Conservation (phyloP, 2,888 invertebrate species). For the Drepana falcataria region DNA sequence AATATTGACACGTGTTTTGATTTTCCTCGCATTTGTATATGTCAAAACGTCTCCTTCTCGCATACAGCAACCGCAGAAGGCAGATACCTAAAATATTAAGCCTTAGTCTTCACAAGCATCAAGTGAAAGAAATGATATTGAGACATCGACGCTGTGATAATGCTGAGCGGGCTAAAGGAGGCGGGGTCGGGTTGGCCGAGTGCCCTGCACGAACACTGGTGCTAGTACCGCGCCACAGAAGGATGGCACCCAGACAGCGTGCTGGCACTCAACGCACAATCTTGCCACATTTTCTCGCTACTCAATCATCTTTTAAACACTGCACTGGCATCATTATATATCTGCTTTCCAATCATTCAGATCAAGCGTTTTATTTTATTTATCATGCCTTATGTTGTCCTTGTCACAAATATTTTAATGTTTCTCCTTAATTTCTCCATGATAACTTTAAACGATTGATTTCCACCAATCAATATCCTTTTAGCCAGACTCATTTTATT, state of each 20-base stretch:
- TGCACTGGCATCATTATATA: too few relatives aligned
- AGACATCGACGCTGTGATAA: constrained; percentile 67
- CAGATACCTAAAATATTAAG: constrained; percentile 76
- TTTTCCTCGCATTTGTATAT: constrained; percentile 68
- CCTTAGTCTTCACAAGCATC: constrained; percentile 79
- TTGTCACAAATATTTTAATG: too few relatives aligned
- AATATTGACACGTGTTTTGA: constrained; percentile 70
- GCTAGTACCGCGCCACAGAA: constrained; percentile 48
- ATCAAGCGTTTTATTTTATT: too few relatives aligned
- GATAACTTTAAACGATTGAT: not conserved
- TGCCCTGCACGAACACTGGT: constrained; percentile 54
- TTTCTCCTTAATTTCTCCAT: not conserved
- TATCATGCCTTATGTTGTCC: too few relatives aligned
- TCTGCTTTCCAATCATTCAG: too few relatives aligned
- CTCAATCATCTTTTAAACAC: too few relatives aligned
- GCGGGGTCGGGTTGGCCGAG: constrained; percentile 66
- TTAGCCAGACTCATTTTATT: constrained; percentile 29
- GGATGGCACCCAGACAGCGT: constrained; percentile 40
- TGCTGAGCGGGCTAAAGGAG: constrained; percentile 70
- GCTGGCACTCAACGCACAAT: constrained; percentile 44
- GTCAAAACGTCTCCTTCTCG: constrained; percentile 87
- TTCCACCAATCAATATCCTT: constrained; percentile 19
- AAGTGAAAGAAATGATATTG: constrained; percentile 71
- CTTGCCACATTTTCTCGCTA: too few relatives aligned
- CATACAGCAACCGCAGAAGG: constrained; percentile 91